These are phyloP conservation scores for Gortyna flavago DNA, from an alignment of 2,888 invertebrate species.

Conservation along the genomic window DNA sequence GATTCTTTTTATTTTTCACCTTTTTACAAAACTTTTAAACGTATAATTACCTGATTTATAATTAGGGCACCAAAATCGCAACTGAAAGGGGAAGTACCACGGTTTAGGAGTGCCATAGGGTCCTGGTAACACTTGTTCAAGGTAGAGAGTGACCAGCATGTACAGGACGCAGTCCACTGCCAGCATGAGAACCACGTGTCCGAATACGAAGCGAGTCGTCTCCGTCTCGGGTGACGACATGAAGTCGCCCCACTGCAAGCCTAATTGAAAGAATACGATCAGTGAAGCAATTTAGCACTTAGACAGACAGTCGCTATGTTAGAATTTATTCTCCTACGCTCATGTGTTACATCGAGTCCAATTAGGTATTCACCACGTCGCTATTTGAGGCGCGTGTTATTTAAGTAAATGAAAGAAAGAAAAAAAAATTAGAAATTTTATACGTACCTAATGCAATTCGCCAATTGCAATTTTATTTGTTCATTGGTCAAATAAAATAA, in stretches of 20 bases:
- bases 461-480: background rate
- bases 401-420: conserved; percentile 1
- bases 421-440: background rate
- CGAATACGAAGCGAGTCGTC: conserved; percentile 92
- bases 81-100: conserved; percentile 94
- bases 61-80: conserved; percentile 88
- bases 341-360: conserved; percentile 32
- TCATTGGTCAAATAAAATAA: background rate
- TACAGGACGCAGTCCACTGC: conserved; percentile 93
- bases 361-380: conserved; percentile 28
- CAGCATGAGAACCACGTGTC: conserved; percentile 93
- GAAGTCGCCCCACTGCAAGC: conserved; percentile 92
- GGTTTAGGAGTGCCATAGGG: conserved; percentile 95
- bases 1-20: background rate
- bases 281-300: conserved; percentile 53
- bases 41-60: conserved; percentile 58
- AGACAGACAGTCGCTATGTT: conserved; percentile 45
- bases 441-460: background rate
- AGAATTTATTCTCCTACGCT: conserved; percentile 55
- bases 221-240: conserved; percentile 91
- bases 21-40: background rate
- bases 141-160: conserved; percentile 94
- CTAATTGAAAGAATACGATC: conserved; percentile 72
- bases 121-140: conserved; percentile 96
- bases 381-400: conserved; percentile 1